Evolutionary conservation across 2,888 invertebrate genomes (phyloP).

Genomic region (Eilema caniola): DNA sequence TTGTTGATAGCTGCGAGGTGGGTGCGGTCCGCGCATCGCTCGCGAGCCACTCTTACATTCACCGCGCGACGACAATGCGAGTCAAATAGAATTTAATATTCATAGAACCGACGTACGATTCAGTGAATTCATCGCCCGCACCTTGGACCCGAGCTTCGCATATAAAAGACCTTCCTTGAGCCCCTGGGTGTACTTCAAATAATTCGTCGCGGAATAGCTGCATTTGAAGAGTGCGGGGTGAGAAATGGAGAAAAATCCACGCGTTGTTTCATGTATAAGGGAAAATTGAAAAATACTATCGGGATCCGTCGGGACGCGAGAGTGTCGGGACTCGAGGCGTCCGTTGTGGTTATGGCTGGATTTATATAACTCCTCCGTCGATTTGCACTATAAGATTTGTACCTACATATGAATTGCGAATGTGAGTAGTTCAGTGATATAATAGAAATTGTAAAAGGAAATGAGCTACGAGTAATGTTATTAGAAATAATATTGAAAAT

Average conservation of each 20-base stretch:
- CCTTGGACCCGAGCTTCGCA: constrained; percentile 81
- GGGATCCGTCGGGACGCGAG: constrained; percentile 64
- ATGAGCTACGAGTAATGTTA: not conserved
- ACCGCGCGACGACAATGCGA: constrained; percentile 79
- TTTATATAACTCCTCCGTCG: constrained; percentile 57
- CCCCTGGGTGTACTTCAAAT: constrained; percentile 81
- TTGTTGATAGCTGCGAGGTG: constrained; percentile 45
- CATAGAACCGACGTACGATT: constrained; percentile 85
- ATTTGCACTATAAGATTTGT: constrained; percentile 37
- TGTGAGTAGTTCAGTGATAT: constrained; percentile 6
- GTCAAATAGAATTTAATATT: constrained; percentile 86
- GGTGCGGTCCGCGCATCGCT: constrained; percentile 47
- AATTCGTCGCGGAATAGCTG: constrained; percentile 80
- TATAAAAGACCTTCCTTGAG: constrained; percentile 81
- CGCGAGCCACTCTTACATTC: constrained; percentile 71
- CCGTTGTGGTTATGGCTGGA: constrained; percentile 56
- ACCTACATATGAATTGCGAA: constrained; percentile 32
- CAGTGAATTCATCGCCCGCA: constrained; percentile 84
- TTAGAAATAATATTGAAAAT: not conserved
- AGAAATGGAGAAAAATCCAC: constrained; percentile 69
- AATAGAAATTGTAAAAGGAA: not conserved
- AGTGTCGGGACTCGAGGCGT: constrained; percentile 44
- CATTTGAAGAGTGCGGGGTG: constrained; percentile 74
- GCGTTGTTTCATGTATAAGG: constrained; percentile 73
- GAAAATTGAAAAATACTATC: constrained; percentile 81